Conservation (phyloP, 1,140 invertebrate genomes). For the Samia ricini region DNA sequence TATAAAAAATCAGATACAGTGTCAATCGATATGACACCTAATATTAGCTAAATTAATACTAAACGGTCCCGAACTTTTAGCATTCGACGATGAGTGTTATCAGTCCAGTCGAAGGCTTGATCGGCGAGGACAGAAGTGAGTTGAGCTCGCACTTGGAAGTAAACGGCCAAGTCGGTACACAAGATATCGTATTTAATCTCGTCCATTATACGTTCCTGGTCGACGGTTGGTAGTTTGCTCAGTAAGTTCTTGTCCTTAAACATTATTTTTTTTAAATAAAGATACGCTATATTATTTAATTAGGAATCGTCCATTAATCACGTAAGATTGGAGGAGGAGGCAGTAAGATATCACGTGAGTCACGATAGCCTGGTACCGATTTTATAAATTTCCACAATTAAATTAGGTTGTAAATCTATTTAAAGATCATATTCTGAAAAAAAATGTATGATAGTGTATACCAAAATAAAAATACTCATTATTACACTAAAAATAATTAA, state of each 20-base stretch:
- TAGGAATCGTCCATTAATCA: too few relatives aligned
- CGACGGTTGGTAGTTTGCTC: conserved; percentile 32
- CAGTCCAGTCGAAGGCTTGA: conserved; percentile 61
- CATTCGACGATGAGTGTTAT: conserved; percentile 62
- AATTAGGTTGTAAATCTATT: too few relatives aligned
- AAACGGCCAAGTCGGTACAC: conserved; percentile 77
- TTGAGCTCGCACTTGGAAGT: conserved; percentile 73
- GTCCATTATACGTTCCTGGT: conserved; percentile 50
- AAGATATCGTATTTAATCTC: conserved; percentile 78
- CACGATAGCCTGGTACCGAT: too few relatives aligned
- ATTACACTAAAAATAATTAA: too few relatives aligned
- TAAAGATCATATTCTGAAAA: too few relatives aligned
- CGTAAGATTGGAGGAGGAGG: too few relatives aligned
- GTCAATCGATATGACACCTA: background rate
- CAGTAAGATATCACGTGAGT: too few relatives aligned
- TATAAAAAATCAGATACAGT: background rate
- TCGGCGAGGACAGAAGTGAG: conserved; percentile 65
- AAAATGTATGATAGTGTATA: too few relatives aligned
- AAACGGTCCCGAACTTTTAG: conserved; percentile 58
- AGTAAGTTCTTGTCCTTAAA: conserved; percentile 59
- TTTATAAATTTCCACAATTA: too few relatives aligned
- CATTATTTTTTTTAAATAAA: too few relatives aligned
- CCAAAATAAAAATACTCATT: too few relatives aligned
- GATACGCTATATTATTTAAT: too few relatives aligned
- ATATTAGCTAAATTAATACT: background rate